A percentile compares a stretch with the other conserved stretches of the same genome.
These are phyloP conservation scores for Stylophora pistillata DNA, from an alignment of 64 coral and sea anemone genomes.

Conservation along the genomic window DNA sequence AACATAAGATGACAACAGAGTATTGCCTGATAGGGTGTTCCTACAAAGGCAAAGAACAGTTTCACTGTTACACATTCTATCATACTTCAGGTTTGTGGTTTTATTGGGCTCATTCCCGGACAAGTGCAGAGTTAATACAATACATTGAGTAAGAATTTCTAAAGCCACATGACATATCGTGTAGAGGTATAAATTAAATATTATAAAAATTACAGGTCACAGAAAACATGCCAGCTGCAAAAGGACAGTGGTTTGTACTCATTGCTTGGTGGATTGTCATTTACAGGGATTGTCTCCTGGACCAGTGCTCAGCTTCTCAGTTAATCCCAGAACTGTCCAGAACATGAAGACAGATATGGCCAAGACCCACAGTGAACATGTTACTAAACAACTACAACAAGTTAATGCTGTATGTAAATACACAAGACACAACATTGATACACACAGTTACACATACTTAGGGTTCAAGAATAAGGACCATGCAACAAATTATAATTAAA, in stretches of 20 bases:
- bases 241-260: constrained; percentile 63
- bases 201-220: constrained; percentile 20
- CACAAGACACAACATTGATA: neutral
- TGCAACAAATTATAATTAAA: neutral
- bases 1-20: constrained; percentile 25
- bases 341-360: constrained; percentile 40
- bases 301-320: constrained; percentile 47
- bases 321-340: constrained; percentile 47
- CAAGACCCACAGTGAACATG: constrained; percentile 15
- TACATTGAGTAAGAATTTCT: constrained; percentile 13
- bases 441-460: neutral
- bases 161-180: neutral
- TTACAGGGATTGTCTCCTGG: constrained; percentile 49
- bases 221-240: constrained; percentile 65
- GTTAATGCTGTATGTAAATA: constrained; percentile 6
- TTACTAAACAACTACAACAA: constrained; percentile 29
- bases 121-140: constrained; percentile 3
- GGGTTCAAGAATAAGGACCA: neutral
- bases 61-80: too few species aligned
- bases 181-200: neutral
- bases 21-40: constrained; percentile 17
- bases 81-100: constrained; percentile 6
- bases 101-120: neutral
- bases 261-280: constrained; percentile 26
- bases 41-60: constrained; percentile 59